Base-by-base conservation (phyloP, 2,797 vertebrate genomes). In the Botia almorhae region DNA sequence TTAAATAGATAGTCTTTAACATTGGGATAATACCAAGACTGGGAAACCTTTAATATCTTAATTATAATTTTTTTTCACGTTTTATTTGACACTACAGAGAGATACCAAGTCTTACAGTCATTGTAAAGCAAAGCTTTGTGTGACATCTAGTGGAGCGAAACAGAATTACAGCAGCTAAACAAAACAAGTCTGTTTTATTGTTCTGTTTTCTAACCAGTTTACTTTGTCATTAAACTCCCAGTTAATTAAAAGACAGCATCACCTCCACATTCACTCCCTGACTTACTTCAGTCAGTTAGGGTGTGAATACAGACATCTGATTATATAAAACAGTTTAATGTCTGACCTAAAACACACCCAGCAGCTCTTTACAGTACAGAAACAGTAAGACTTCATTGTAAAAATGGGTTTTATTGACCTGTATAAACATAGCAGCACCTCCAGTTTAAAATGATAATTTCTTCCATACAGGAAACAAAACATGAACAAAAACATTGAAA, bases 341-440 rank as follows among this genome's bases (percentile, higher is more conserved):
- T 33, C 33, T 33, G 33, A 33, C 33, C 33, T 5, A 33, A 5
- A 33, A 33, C 3, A 33, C 23, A 26, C 10, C 19, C 10, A 21
- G 21, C n/a, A 56, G 6, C 58, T 26, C 4, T 4, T 14, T 11
- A 46, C 1, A n/a, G 51, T n/a, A 55, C 1, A 55, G 51, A 29
- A 29, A 26, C 63, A 39, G 14, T 36, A 7, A 39, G 10, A 65
- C n/a, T 0, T 63, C 29, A 23, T 51, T 78, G 56, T 64, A 58
- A 19, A 61, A 17, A 63, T 69, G 71, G 43, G 29, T 74, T 83
- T 86, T 81, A 84, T 86, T 83, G 43, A 81, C 83, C 78, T 81
- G 64, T 86, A 84, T 88, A 87, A 88, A 89, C 89, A 89, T 95
- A 96, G 94, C 94, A 96, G 95, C 95, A 96, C 94, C 94, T 94